Evolutionary conservation across 2,888 invertebrate species (phyloP), one percentile per base, ranked within the genome.

Genomic region (Atrina japonica): DNA sequence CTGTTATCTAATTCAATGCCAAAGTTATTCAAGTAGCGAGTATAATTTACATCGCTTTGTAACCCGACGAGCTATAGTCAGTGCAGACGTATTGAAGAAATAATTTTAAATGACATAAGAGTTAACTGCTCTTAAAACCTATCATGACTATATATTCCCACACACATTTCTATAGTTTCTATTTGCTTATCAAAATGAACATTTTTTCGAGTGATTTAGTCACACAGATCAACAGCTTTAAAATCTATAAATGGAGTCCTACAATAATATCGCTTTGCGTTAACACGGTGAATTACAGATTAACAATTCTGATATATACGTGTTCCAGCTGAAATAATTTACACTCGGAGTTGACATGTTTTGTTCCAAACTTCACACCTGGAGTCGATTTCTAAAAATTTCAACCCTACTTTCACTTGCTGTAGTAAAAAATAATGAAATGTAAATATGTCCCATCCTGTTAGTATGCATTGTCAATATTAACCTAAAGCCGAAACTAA

Each of bases 391-490:
- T 45, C 55, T 25, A 40, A 25, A 55, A 50, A 65, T 25, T 55
- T 43, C 29, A 27, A 65, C 53, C 29, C 49, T 49, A 60, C 60
- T 67, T 60, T 67, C 67, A 60, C 60, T 67, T 35, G 50, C 43
- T 50, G 47, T 50, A 41, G 52, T 35, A 35, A 45, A 53, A 40
- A 53, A 60, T 67, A 67, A 67, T 67, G 67, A 67, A 67, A 67
- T 30, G 60, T 53, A 67, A 67, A 67, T 60, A 67, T 41, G 21
- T 25, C 49, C 65, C 56, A 35, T 35, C 56, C 16, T 56, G 35
- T 18, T 21, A 56, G 40, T 56, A 35, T 40, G 40, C 35, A 35
- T 35, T 35, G 45, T 49, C 43, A 66, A 66, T 66, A 66, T 66
- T 66, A 66, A 66, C 66, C 50, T 66, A 66, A 66, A 55, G 47